phyloP scores from a whole-genome alignment of 2,113 vertebrate species.

The Tenebrosternarchus preto region DNA sequence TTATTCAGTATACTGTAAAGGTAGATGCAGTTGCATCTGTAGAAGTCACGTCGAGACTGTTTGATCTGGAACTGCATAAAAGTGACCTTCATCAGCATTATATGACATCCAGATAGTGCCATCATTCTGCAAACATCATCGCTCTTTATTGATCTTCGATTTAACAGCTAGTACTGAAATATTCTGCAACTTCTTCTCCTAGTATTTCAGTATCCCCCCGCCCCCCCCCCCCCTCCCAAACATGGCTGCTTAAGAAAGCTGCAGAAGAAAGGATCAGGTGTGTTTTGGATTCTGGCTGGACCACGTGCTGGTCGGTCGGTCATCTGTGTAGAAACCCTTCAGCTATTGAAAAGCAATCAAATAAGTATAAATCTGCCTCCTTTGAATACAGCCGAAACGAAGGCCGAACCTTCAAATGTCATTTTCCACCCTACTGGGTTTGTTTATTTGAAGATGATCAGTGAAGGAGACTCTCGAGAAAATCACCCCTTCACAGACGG shows the following conservation, averaged over 20 bases:
- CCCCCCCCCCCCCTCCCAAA: slow-evolving; percentile 1
- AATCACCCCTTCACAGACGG: slow-evolving; percentile 13
- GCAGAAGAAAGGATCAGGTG: slow-evolving; percentile 48
- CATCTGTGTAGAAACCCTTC: slow-evolving; percentile 48
- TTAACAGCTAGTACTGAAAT: slow-evolving; percentile 49
- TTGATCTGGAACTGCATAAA: not conserved
- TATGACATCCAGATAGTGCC: not conserved
- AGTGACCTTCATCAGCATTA: not conserved
- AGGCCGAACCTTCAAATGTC: slow-evolving; percentile 33
- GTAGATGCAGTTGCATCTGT: not conserved
- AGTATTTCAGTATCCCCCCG: not conserved
- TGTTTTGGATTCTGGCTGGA: slow-evolving; percentile 50
- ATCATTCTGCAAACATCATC: slow-evolving; percentile 10
- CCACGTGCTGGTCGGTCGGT: slow-evolving; percentile 2
- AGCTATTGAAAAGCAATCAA: slow-evolving; percentile 61
- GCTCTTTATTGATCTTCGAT: slow-evolving; percentile 10
- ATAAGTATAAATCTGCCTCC: slow-evolving; percentile 58
- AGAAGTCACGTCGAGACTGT: not conserved
- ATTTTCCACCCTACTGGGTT: slow-evolving; percentile 52
- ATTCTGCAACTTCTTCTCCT: slow-evolving; percentile 42
- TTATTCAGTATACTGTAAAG: too few relatives aligned
- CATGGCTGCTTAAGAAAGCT: slow-evolving; percentile 48
- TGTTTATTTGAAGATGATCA: slow-evolving; percentile 33
- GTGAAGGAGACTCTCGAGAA: not conserved
- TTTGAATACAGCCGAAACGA: slow-evolving; percentile 48